These are phyloP conservation scores for Sitobion miscanthi DNA, from an alignment of 1,140 invertebrate genomes.

Conservation along the genomic window DNA sequence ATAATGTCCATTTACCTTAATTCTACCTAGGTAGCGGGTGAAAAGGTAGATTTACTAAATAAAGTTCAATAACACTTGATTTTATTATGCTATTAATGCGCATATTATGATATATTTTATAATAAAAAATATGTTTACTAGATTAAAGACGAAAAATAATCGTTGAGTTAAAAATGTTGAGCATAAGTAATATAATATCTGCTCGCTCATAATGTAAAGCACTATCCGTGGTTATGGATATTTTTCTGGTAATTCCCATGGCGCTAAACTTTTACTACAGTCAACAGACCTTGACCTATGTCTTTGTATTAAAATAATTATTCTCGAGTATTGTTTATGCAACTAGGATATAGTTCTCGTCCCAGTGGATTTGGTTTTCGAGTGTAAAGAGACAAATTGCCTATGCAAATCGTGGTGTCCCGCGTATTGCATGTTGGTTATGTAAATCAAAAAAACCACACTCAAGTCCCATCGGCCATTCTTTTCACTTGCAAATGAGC, in stretches of 20 bases:
- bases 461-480: not conserved
- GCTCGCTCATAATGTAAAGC: not conserved
- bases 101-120: not conserved
- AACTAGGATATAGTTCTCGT: not conserved
- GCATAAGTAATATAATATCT: not conserved
- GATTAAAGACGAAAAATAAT: not conserved
- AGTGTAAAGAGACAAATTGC: slow-evolving; percentile 29
- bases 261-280: not conserved
- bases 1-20: no score
- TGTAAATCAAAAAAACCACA: slow-evolving; percentile 20
- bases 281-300: not conserved
- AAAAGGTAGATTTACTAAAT: not conserved
- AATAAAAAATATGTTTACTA: not conserved
- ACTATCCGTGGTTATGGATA: not conserved
- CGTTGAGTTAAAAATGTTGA: not conserved
- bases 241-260: not conserved
- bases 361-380: not conserved
- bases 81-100: not conserved
- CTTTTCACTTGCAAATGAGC: slow-evolving; percentile 38
- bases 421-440: slow-evolving; percentile 11
- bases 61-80: not conserved
- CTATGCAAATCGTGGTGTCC: slow-evolving; percentile 7
- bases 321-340: not conserved
- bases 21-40: not conserved
- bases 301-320: slow-evolving; percentile 31